Base-by-base conservation (phyloP, 1,140 invertebrate species). In the Rhynchophorus ferrugineus region DNA sequence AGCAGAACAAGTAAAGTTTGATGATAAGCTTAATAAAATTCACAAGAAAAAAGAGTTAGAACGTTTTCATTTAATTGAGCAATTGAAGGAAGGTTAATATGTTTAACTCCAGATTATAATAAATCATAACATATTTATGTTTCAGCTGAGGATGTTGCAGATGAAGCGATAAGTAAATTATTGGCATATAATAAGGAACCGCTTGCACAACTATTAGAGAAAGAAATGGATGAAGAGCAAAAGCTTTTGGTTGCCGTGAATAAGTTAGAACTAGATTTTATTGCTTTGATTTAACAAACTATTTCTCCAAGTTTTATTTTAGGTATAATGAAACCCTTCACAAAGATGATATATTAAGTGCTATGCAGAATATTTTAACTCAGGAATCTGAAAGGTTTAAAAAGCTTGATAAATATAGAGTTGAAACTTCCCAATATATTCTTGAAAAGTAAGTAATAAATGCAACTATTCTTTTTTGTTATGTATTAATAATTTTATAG, bases 281-380 rank as follows among this genome's bases (percentile, higher is more conserved):
- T 7, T 21, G 37, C 33, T 17, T 21, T 16, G 6, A 13, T 34
- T 45, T 19, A 29, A 16, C 5, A 37, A 37, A 37, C 17, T 37
- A 5, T 37, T 2, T 7, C 18, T 3, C 38, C 13, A 16, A 17
- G 3, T 8, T 17, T 5, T 6, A 16, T 19, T 16, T 3, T 39
- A 44, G 41, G 54, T 54, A 69, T 35, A 64, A 63, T 51, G 59
- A 63, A 55, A 43, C 57, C 21, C 46, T 70, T 7, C 47, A 60
- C 2, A 78, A 73, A 61, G 58, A 69, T 51, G 76, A 80, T 61
- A 72, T 79, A 59, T 61, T 75, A 69, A 77, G 72, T 61, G 78
- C 79, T 36, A 87, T 85, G 82, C 75, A 82, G 65, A 69, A 75
- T 54, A 65, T 85, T 34, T 64, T 86, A 11, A 71, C 79, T 57